Evolutionary conservation across 2,888 invertebrate genomes (phyloP), one percentile per base, ranked within the genome.

Genomic region (Palloptera scutellata): DNA sequence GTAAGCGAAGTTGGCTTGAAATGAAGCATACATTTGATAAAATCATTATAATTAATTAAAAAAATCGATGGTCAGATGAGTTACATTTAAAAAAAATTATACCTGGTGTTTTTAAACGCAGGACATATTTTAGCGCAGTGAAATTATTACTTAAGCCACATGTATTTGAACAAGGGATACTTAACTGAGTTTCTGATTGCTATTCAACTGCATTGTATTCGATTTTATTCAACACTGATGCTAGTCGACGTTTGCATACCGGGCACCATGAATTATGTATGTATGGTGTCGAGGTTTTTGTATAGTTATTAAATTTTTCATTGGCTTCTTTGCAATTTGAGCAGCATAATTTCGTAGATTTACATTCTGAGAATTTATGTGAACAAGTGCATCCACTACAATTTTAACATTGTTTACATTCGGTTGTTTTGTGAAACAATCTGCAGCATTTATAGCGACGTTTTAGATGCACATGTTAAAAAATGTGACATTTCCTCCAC

Each of bases 371-470:
- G 20, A 20, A 12, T 53, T 17, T 53, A 17, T 53, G 53, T 3
- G n/a, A 1, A 15, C 53, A 17, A 53, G 53, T 6, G 17, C 53
- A 15, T 5, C 53, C 19, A 12, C 53, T 53, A 53, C 53, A 53
- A n/a, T 53, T 53, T 53, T 53, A 12, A 17, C 20, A 9, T 53
- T 53, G 4, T 53, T 5, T 1, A 17, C 53, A 53, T 53, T 53
- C 53, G 12, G 15, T 53, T n/a, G 53, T 20, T 53, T 53, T 53
- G 15, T 53, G 53, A 53, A 53, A 53, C n/a, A 17, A 53, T 8
- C 53, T 20, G 20, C n/a, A 17, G 12, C 53, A 53, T 53, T 53
- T 53, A 1, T 53, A 53, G 20, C 53, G 20, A 1, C 53, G 20
- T 17, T 17, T 53, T 9, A 53, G 19, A 53, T 53, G 53, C 10